Percentiles rank a stretch among this genome's conserved stretches.
phyloP scores from a whole-genome alignment of 2,797 vertebrate species.

The Choloepus didactylus region DNA sequence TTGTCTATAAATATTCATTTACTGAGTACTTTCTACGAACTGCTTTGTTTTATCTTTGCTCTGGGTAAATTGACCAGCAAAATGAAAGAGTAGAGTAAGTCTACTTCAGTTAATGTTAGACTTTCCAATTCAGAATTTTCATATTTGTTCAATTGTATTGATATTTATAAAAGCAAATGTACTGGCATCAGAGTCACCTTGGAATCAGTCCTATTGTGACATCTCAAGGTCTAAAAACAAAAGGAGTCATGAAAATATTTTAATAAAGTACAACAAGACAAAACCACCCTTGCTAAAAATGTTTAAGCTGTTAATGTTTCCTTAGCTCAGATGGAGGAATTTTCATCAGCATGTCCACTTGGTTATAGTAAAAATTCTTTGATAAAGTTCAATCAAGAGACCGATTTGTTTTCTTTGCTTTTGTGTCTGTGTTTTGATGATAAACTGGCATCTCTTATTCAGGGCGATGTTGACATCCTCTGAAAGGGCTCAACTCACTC shows the following conservation, averaged over 20 bases:
- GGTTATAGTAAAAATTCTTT: not conserved
- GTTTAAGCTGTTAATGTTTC: conserved; percentile 42
- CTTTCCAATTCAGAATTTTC: conserved; percentile 37
- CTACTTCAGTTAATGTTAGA: conserved; percentile 18
- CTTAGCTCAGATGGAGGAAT: not conserved
- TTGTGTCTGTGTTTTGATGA: not conserved
- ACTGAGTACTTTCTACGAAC: not conserved
- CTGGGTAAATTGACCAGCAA: conserved; percentile 4
- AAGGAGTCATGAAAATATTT: conserved; percentile 56
- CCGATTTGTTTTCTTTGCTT: not conserved
- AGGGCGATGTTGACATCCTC: not conserved
- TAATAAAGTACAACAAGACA: conserved; percentile 56
- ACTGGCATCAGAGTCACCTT: conserved; percentile 22
- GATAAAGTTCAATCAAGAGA: not conserved
- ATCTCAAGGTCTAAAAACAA: conserved; percentile 46
- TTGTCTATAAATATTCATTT: not conserved
- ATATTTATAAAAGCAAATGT: conserved; percentile 4
- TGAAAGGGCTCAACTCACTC: not conserved
- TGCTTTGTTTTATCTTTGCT: conserved; percentile 7
- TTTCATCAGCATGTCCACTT: not conserved
- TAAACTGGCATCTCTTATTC: not conserved
- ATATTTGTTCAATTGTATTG: conserved; percentile 33
- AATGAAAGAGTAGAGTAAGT: not conserved
- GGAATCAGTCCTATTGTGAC: conserved; percentile 46
- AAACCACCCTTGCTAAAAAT: conserved; percentile 44